Conservation (phyloP, 2,113 vertebrate genomes). For the Chionis minor region DNA sequence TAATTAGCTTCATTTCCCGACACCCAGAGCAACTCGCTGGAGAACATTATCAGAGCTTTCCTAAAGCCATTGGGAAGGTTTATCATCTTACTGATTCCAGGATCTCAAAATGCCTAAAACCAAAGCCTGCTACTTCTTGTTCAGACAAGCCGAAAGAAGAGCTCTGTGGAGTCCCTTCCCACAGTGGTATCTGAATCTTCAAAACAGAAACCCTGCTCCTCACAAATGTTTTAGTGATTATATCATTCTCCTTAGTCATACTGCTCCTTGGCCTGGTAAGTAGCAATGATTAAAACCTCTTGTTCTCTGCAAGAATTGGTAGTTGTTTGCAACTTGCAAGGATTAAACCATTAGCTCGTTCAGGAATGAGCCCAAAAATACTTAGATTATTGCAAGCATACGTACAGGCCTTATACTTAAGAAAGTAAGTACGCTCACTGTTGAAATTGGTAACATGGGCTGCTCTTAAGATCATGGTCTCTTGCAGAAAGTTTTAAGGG, state of each 20-base stretch:
- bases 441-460: not conserved
- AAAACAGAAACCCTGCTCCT: not conserved
- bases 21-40: not conserved
- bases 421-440: not conserved
- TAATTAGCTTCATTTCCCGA: not conserved
- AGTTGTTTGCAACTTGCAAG: not conserved
- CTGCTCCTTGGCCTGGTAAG: not conserved
- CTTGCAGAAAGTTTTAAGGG: not conserved
- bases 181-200: not conserved
- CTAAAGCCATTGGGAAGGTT: not conserved
- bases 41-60: not conserved
- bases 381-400: not conserved
- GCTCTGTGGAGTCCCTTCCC: not conserved
- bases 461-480: not conserved
- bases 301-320: not conserved
- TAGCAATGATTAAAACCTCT: not conserved
- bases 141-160: not conserved
- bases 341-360: not conserved
- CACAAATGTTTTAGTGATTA: not conserved
- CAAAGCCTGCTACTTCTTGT: not conserved
- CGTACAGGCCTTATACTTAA: not conserved
- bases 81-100: not conserved
- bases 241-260: not conserved
- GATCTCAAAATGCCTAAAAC: not conserved
- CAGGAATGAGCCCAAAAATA: not conserved